Percentiles rank a stretch among this genome's conserved stretches.
Evolutionary conservation across 2,888 invertebrate species (phyloP).

Genomic region (Galerucella nymphaeae): DNA sequence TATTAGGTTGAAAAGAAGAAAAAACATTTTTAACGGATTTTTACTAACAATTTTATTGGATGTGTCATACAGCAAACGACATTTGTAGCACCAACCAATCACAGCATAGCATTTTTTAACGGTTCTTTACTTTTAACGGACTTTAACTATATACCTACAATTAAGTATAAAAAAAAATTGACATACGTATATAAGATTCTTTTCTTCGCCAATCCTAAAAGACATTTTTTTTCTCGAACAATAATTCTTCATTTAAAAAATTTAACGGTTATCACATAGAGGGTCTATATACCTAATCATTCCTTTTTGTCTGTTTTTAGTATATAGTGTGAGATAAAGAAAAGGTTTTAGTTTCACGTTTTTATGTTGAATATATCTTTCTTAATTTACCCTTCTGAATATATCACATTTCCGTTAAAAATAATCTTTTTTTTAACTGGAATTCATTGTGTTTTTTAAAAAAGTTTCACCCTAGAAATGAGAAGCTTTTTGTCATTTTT

Average conservation of each 20-base stretch:
- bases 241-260: background rate
- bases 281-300: background rate
- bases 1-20: too few relatives aligned
- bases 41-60: background rate
- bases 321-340: background rate
- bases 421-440: constrained; percentile 32
- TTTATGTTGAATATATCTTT: background rate
- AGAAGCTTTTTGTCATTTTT: constrained; percentile 43
- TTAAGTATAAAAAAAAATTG: background rate
- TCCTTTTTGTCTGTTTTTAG: background rate
- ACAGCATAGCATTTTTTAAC: background rate
- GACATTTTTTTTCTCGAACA: background rate
- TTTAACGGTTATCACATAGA: background rate
- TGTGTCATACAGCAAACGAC: background rate
- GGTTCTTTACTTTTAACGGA: constrained; percentile 1
- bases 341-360: constrained; percentile 3
- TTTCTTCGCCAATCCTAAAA: background rate
- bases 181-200: background rate
- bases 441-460: constrained; percentile 33
- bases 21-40: background rate
- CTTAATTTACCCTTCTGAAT: constrained; percentile 23
- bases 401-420: constrained; percentile 37
- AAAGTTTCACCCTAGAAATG: constrained; percentile 32
- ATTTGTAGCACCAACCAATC: background rate
- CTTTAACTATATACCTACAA: background rate